Evolutionary conservation across 2,113 vertebrate genomes (phyloP).

Genomic region (Anhinga anhinga): DNA sequence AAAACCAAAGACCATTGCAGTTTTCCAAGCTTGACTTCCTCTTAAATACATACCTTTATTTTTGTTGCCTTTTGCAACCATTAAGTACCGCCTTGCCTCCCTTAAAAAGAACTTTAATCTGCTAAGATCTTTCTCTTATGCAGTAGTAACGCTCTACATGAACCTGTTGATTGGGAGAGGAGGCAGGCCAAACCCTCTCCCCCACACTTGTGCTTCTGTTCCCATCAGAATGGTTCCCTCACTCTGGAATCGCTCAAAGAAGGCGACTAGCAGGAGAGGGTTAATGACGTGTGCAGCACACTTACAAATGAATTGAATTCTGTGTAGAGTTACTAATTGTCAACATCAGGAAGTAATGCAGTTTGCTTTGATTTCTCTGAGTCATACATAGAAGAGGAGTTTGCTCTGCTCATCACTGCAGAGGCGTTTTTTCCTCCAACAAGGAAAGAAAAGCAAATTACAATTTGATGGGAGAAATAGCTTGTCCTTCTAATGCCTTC

Average conservation of each 20-base stretch:
- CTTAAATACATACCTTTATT: background rate
- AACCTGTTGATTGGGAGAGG: background rate
- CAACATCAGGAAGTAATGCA: background rate
- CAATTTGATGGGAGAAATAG: background rate
- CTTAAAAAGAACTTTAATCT: background rate
- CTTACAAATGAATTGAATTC: background rate
- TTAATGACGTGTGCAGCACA: background rate
- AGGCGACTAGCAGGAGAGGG: background rate
- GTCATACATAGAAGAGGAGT: background rate
- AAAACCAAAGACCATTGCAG: background rate
- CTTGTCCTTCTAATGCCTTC: background rate
- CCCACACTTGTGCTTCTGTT: background rate
- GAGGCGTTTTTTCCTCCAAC: background rate
- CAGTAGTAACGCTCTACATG: background rate
- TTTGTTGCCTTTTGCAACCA: background rate
- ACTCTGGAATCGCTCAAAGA: background rate
- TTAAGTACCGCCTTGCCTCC: background rate
- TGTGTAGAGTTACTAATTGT: background rate
- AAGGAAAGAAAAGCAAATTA: background rate
- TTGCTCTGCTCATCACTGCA: background rate
- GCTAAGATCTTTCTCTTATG: background rate
- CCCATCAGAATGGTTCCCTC: background rate
- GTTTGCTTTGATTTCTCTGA: background rate
- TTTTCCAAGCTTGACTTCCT: background rate
- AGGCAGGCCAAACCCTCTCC: background rate